Base-by-base conservation (phyloP, 2,888 invertebrate genomes). In the Cataglyphis altisquamis region DNA sequence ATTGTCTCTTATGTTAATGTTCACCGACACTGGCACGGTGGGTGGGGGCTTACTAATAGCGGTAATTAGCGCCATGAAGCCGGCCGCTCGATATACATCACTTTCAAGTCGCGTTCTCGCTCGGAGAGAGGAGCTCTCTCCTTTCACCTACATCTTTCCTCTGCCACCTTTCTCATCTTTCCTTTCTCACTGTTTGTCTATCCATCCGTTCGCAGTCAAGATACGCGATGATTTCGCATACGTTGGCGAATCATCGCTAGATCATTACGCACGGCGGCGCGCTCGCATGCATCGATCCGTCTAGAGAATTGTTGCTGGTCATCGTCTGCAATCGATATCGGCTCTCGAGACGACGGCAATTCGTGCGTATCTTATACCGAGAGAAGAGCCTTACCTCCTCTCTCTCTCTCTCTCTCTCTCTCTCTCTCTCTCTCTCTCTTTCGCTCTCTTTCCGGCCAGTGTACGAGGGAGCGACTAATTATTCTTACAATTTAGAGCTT, bases 1-100 rank as follows among this genome's bases (percentile, higher is more conserved):
- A 91, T 90, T 91, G 90, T 91, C 90, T 86, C 87, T 91, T 91
- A 91, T 91, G 90, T 90, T 91, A 91, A 91, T 91, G 90, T 88
- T 91, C 86, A 86, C 87, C 78, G 74, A 88, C 80, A 81, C 84
- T 73, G 68, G 83, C 70, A 68, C 39, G 55, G 55, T 83, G 67
- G 67, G 89, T 85, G 84, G 84, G 84, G 86, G 82, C 77, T 91
- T 91, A 90, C 91, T 91, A 91, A 91, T 91, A 91, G 89, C 89
- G 85, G 89, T 91, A 91, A 91, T 91, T 91, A 91, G 89, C 89
- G 85, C 84, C 89, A 85, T 84, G 91, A 75, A 88, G 86, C 89
- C 84, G 84, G 85, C 85, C 88, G 88, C 87, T 88, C 90, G 87
- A 89, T 90, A 91, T 91, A 90, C 91, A 91, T 91, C 91, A 91